Percentiles rank a stretch among this genome's conserved stretches.
phyloP scores from a whole-genome alignment of 2,888 invertebrate genomes.

The Mimas tiliae region DNA sequence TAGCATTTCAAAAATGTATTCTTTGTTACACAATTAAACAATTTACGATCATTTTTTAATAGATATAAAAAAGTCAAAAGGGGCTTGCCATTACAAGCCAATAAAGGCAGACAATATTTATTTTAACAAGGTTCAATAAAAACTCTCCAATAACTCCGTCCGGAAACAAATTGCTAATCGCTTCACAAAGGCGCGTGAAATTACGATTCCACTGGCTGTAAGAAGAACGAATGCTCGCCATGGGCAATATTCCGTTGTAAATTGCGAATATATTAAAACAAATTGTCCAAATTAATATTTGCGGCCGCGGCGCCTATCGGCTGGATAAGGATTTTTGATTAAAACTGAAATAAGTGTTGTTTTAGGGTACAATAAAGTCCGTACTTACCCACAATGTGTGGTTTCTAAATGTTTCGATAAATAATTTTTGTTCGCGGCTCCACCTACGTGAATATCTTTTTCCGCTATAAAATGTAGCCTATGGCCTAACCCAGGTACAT shows the following conservation, averaged over 20 bases:
- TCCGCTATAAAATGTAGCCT: too few species aligned
- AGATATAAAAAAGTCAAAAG: neutral
- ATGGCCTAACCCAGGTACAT: too few species aligned
- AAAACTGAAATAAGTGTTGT: constrained; percentile 11
- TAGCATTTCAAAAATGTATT: neutral
- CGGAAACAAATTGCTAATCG: constrained; percentile 46
- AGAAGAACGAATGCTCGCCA: constrained; percentile 33
- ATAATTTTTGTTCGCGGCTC: neutral
- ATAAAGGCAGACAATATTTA: constrained; percentile 13
- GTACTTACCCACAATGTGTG: neutral
- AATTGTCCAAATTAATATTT: constrained; percentile 53
- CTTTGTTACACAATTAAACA: neutral
- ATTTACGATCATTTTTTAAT: too few species aligned
- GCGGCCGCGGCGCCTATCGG: constrained; percentile 30
- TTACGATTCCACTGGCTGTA: constrained; percentile 37
- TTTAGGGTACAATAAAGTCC: neutral
- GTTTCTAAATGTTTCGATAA: neutral
- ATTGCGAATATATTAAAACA: constrained; percentile 54
- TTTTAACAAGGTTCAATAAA: constrained; percentile 25
- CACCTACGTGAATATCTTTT: too few species aligned
- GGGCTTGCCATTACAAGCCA: neutral
- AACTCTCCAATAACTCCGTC: constrained; percentile 27
- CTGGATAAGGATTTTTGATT: constrained; percentile 20
- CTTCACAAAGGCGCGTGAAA: constrained; percentile 39
- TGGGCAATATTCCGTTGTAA: constrained; percentile 41